Percentiles rank a stretch among this genome's conserved stretches.
Evolutionary conservation across 2,888 invertebrate genomes (phyloP).

Genomic region (Caenorhabditis panamensis): DNA sequence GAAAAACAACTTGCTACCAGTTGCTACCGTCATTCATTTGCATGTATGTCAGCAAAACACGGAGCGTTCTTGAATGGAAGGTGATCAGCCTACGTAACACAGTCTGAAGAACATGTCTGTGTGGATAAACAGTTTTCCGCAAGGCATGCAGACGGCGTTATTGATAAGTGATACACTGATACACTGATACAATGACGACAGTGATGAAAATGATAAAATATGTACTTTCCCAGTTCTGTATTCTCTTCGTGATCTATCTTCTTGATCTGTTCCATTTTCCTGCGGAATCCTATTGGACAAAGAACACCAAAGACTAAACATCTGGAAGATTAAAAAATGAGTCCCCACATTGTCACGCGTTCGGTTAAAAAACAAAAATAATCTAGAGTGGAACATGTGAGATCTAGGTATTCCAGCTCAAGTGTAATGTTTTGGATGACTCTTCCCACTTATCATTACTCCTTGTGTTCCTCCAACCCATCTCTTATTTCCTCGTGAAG

Average conservation of each 20-base stretch:
- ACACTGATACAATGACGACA: not conserved
- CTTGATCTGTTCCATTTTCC: not conserved
- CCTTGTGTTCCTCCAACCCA: too few species aligned
- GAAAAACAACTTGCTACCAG: not conserved
- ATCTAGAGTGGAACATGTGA: too few species aligned
- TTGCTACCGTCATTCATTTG: not conserved
- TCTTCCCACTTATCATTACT: too few species aligned
- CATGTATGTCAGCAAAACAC: not conserved
- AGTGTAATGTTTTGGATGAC: not conserved
- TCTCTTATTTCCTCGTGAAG: too few species aligned
- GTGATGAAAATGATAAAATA: not conserved
- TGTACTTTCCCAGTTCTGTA: not conserved
- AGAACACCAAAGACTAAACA: not conserved
- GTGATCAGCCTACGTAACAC: constrained; percentile 11
- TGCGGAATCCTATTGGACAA: not conserved
- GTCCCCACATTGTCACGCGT: too few species aligned
- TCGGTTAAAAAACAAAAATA: too few species aligned
- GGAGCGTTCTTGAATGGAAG: not conserved
- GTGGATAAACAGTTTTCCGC: not conserved
- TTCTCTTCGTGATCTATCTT: not conserved
- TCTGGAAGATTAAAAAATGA: not conserved
- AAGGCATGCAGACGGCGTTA: not conserved
- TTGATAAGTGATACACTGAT: not conserved
- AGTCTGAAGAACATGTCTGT: not conserved
- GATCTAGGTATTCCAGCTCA: not conserved